Evolutionary conservation across 2,888 invertebrate genomes (phyloP), one percentile per base, ranked within the genome.

Genomic region (Polyommatus iphigenia): DNA sequence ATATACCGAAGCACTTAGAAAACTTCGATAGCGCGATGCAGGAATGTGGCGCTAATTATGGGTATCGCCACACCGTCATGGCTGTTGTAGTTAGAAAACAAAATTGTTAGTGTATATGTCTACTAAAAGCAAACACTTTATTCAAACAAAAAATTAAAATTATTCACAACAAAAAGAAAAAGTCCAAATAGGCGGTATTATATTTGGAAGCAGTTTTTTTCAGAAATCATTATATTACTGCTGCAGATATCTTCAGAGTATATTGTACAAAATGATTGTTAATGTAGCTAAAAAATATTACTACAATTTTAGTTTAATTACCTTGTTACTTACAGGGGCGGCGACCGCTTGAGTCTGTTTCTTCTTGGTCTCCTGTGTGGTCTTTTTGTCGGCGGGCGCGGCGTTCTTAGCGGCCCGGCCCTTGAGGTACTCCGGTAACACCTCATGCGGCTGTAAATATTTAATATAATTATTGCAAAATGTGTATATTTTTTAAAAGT

Each of bases 341-440:
- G 81, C 79, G 79, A 91, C 81, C 81, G 88, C 79, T 76, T 87
- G 80, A 1, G 85, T 81, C 10, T 86, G 80, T 82, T 92, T 94
- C 84, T 91, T 93, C 83, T 92, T 93, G 0, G 82, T 77, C 1
- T 93, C 91, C 78, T 90, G 85, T 59, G 83, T 78, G 24, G 87
- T 87, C 81, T 85, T 81, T 62, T 91, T 91, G 0, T 89, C 88
- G 5, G 83, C 79, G 7, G 89, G 84, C 50, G 85, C 83, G n/a
- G 88, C 85, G 80, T 82, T 88, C 82, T 90, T 92, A 0, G 88
- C 88, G 36, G 89, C 90, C 79, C 90, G 85, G 24, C 91, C 91
- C 84, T 93, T 94, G 80, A 94, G 82, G 78, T 94, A 92, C 80
- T 94, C 93, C 0, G 94, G 94, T 0, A 88, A 90, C 2, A 94